Conservation (phyloP, 2,113 vertebrate genomes). For the Urocitellus parryii region DNA sequence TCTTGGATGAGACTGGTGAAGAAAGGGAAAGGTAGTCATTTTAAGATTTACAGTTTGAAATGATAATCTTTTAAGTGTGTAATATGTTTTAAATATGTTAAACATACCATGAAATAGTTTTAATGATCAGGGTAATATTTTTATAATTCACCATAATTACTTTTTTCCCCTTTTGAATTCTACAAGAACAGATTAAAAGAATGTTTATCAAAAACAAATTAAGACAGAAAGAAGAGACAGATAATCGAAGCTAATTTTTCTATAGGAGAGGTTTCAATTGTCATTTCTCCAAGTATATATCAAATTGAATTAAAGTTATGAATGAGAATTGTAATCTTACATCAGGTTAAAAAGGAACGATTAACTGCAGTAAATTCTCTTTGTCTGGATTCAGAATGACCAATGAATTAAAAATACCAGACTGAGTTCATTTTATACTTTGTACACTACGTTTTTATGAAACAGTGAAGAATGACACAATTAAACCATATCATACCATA, state of each 20-base stretch:
- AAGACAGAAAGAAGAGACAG: not conserved
- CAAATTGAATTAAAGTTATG: slow-evolving; percentile 43
- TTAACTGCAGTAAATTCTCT: not conserved
- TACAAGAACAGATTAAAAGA: slow-evolving; percentile 37
- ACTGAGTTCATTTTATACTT: slow-evolving; percentile 23
- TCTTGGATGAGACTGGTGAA: slow-evolving; percentile 99
- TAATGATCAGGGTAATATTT: slow-evolving; percentile 30
- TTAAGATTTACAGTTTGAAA: slow-evolving; percentile 71
- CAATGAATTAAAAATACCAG: not conserved
- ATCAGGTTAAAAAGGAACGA: slow-evolving; percentile 49
- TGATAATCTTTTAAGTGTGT: slow-evolving; percentile 59
- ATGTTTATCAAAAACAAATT: not conserved
- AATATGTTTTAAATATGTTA: slow-evolving; percentile 37
- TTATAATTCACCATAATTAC: slow-evolving; percentile 16
- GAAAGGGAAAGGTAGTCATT: slow-evolving; percentile 95
- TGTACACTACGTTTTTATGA: slow-evolving; percentile 30
- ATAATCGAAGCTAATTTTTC: slow-evolving; percentile 12
- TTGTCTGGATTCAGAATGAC: not conserved
- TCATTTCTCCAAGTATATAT: not conserved
- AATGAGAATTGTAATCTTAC: slow-evolving; percentile 34
- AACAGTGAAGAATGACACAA: not conserved
- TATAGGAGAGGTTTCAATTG: not conserved
- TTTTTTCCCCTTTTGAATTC: slow-evolving; percentile 14
- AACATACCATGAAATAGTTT: slow-evolving; percentile 51
- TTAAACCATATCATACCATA: not conserved